Evolutionary conservation across 2,888 invertebrate species (phyloP).

Genomic region (Pseudanteris insignis): DNA sequence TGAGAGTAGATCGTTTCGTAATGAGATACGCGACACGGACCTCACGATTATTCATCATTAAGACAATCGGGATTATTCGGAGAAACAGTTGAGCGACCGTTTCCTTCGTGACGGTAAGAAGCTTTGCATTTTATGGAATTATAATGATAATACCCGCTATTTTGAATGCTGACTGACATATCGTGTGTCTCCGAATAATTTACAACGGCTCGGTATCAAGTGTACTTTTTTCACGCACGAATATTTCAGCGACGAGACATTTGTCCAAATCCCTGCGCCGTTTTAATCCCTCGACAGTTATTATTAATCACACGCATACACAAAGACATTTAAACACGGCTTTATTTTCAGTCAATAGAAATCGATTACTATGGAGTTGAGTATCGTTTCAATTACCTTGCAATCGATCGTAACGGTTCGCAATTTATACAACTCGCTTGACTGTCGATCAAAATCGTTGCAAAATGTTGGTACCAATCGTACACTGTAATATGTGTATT

Average conservation of each 20-base stretch:
- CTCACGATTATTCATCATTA: conserved; percentile 60
- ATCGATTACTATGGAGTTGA: too few relatives aligned
- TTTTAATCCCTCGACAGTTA: conserved; percentile 1
- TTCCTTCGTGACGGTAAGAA: conserved; percentile 39
- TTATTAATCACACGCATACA: too few relatives aligned
- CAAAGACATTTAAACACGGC: too few relatives aligned
- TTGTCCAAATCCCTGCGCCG: conserved; percentile 9
- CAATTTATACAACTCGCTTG: too few relatives aligned
- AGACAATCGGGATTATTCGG: conserved; percentile 55
- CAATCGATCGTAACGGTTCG: too few relatives aligned
- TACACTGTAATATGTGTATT: too few relatives aligned
- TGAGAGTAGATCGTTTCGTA: conserved; percentile 59
- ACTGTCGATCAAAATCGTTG: too few relatives aligned
- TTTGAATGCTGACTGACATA: conserved; percentile 43
- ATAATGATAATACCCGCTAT: conserved; percentile 35
- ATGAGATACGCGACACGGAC: conserved; percentile 59
- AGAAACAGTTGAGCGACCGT: conserved; percentile 38
- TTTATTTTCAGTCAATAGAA: too few relatives aligned
- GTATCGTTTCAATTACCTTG: too few relatives aligned
- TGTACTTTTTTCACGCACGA: conserved; percentile 13
- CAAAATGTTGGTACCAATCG: too few relatives aligned
- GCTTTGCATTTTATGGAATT: conserved; percentile 46
- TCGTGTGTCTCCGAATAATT: conserved; percentile 35
- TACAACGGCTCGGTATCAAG: conserved; percentile 13
- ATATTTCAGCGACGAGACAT: conserved; percentile 11